Evolutionary conservation across 2,888 invertebrate species (phyloP).

Genomic region (Polietes domitor): DNA sequence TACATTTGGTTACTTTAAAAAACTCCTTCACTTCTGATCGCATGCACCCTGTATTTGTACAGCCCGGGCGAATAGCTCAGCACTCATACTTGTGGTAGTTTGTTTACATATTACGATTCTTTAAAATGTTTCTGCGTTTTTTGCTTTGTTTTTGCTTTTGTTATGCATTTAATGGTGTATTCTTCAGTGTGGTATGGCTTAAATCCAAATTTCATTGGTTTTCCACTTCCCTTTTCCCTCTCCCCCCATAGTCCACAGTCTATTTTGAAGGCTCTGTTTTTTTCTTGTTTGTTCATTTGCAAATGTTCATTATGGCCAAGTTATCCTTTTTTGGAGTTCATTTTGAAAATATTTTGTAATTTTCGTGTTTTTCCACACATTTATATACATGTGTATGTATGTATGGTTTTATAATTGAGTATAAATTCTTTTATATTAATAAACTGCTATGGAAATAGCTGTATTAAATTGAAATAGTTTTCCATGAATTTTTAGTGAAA

Average conservation of each 20-base stretch:
- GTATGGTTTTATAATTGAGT: slow-evolving; percentile 31
- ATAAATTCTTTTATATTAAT: slow-evolving; percentile 49
- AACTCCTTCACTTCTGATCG: too few relatives aligned
- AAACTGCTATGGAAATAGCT: slow-evolving; percentile 30
- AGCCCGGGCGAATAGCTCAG: background rate
- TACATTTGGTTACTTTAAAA: too few relatives aligned
- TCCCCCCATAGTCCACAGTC: background rate
- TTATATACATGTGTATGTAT: background rate
- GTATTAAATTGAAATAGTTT: slow-evolving; percentile 32
- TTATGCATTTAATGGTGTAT: slow-evolving; percentile 21
- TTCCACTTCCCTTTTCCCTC: background rate
- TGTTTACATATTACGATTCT: slow-evolving; percentile 24
- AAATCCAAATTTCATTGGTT: slow-evolving; percentile 39
- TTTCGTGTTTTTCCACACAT: background rate
- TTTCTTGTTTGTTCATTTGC: slow-evolving; percentile 8
- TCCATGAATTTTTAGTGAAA: slow-evolving; percentile 17
- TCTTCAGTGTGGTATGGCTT: slow-evolving; percentile 14
- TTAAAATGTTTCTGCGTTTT: slow-evolving; percentile 23
- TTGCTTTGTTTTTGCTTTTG: background rate
- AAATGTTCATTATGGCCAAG: slow-evolving; percentile 34
- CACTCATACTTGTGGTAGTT: slow-evolving; percentile 10
- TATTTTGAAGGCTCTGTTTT: background rate
- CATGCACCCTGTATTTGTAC: too few relatives aligned
- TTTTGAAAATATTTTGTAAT: slow-evolving; percentile 20
- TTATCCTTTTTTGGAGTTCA: slow-evolving; percentile 11